phyloP scores from a whole-genome alignment of 2,113 vertebrate species.

The Falco punctatus region DNA sequence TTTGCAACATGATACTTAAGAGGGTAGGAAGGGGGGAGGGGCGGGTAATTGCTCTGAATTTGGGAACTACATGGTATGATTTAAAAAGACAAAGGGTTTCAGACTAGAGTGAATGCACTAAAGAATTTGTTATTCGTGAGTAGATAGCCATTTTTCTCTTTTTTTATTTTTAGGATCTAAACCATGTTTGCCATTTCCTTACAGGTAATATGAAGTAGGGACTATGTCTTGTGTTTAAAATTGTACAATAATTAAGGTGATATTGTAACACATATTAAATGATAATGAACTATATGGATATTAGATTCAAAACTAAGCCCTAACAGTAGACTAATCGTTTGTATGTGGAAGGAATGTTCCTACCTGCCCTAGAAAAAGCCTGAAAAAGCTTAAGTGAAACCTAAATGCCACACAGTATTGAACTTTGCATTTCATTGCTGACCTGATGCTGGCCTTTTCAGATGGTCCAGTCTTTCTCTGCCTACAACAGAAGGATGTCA shows the following conservation, averaged over 20 bases:
- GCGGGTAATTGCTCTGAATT: neutral
- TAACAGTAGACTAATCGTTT: neutral
- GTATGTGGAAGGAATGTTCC: neutral
- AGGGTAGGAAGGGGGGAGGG: neutral
- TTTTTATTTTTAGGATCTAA: constrained; percentile 6
- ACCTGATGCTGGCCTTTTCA: neutral
- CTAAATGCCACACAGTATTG: neutral
- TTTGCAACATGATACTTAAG: neutral
- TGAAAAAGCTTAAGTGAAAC: neutral
- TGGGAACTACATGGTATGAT: neutral
- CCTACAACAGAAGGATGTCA: neutral
- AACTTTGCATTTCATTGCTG: neutral
- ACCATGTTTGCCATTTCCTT: neutral
- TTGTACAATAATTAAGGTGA: constrained; percentile 36
- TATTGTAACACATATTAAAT: constrained; percentile 4
- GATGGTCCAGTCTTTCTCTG: neutral
- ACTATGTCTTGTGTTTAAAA: neutral
- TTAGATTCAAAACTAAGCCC: constrained; percentile 12
- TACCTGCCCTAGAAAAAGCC: neutral
- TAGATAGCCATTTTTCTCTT: constrained; percentile 1
- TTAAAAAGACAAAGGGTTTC: neutral
- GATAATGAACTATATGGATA: neutral
- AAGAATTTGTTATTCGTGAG: constrained; percentile 2
- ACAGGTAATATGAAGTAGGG: neutral
- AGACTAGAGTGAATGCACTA: neutral